These are phyloP conservation scores for Ptilodon capucinus DNA, from an alignment of 2,888 invertebrate species.

Conservation along the genomic window DNA sequence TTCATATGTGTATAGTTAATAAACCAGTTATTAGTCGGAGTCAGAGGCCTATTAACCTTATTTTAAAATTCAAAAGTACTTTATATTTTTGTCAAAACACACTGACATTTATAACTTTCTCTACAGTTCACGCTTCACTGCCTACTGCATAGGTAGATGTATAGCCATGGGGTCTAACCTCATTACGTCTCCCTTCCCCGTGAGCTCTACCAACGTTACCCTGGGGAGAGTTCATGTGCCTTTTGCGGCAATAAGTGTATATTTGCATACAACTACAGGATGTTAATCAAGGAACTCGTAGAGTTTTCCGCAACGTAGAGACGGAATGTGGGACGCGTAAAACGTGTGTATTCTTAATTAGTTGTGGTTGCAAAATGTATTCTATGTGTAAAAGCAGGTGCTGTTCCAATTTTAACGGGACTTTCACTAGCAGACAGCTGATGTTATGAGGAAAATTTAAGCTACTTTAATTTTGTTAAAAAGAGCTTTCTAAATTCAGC, in stretches of 20 bases:
- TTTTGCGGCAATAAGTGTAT: conserved; percentile 37
- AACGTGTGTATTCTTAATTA: conserved; percentile 1
- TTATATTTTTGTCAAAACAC: no score
- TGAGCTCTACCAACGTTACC: conserved; percentile 61
- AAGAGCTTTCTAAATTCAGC: no score
- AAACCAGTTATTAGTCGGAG: no score
- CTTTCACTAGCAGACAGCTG: no score
- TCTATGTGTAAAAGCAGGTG: not conserved
- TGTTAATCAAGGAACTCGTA: conserved; percentile 54
- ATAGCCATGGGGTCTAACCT: conserved; percentile 36
- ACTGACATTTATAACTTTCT: not conserved
- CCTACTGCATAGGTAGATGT: not conserved
- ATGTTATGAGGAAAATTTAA: no score
- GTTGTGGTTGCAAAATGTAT: not conserved
- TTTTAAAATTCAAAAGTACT: no score
- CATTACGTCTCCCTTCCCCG: conserved; percentile 49
- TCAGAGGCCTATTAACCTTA: no score
- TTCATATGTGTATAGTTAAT: no score
- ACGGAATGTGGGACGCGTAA: conserved; percentile 9
- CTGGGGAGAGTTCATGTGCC: conserved; percentile 44
- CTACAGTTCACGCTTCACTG: not conserved
- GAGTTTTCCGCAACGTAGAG: conserved; percentile 24
- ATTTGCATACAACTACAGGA: conserved; percentile 57
- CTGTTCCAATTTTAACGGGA: no score
- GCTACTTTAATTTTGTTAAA: no score